Conservation (phyloP, 1,140 invertebrate species). For the Meloidogyne hapla region DNA sequence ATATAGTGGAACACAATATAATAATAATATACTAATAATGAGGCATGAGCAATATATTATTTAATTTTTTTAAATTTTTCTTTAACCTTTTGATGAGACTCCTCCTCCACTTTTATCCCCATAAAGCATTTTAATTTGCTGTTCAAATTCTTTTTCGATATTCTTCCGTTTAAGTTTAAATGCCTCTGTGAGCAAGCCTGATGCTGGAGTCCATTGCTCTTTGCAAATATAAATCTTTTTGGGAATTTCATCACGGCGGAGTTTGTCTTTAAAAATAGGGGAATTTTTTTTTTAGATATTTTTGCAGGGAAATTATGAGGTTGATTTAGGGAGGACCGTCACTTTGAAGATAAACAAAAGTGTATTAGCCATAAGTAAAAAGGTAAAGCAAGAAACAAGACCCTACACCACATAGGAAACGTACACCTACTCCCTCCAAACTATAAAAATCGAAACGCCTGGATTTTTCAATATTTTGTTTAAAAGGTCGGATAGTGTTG, state of each 20-base stretch:
- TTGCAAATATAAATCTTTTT: conserved; percentile 81
- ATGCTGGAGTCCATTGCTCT: conserved; percentile 92
- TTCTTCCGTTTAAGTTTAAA: conserved; percentile 94
- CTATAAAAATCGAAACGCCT: no score
- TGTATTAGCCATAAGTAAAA: no score
- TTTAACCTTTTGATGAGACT: conserved; percentile 8
- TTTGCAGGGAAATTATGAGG: no score
- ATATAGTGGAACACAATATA: neutral
- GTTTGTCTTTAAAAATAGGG: conserved; percentile 52
- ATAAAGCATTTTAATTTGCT: conserved; percentile 88
- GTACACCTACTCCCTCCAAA: no score
- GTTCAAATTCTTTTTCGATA: conserved; percentile 85
- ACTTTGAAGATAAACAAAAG: no score
- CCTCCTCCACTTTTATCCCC: conserved; percentile 48
- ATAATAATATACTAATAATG: neutral
- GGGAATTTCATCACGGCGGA: conserved; percentile 84
- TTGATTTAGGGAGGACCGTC: no score
- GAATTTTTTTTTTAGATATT: conserved; percentile 13
- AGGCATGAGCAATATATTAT: conserved; percentile 7
- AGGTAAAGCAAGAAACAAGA: no score
- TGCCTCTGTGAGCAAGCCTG: conserved; percentile 91
- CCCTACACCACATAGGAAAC: no score
- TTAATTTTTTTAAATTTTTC: no score
- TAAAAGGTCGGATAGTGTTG: no score
- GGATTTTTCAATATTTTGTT: no score